These are phyloP conservation scores for Fragum whitleyi DNA, from an alignment of 2,888 invertebrate genomes.

Conservation along the genomic window DNA sequence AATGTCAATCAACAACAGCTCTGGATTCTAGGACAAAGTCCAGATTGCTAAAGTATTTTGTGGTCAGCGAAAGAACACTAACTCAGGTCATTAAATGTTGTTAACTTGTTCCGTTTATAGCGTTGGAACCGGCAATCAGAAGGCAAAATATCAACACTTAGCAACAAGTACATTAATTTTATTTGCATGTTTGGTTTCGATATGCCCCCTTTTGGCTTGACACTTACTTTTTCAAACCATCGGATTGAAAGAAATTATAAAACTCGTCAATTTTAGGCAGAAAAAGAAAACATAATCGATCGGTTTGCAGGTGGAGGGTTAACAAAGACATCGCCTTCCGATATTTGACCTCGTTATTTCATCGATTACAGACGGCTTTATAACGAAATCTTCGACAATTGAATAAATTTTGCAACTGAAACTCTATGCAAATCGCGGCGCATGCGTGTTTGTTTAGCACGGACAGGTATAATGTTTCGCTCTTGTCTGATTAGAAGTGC, in stretches of 20 bases:
- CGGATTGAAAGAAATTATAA: too few species aligned
- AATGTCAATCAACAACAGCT: conserved; percentile 22
- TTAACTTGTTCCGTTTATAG: not conserved
- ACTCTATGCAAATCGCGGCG: conserved; percentile 3
- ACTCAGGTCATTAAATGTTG: conserved; percentile 5
- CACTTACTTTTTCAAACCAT: too few species aligned
- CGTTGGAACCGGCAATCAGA: too few species aligned
- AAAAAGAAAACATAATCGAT: conserved; percentile 7
- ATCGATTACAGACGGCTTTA: conserved; percentile 6
- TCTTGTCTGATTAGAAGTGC: not conserved
- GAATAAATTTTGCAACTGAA: conserved; percentile 21
- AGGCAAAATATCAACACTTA: too few species aligned
- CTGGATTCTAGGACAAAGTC: conserved; percentile 5
- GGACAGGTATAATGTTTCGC: conserved; percentile 15
- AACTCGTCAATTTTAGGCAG: too few species aligned
- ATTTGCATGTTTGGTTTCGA: too few species aligned
- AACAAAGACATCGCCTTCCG: conserved; percentile 17
- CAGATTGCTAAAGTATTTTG: conserved; percentile 7
- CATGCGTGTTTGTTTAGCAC: conserved; percentile 11
- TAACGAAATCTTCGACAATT: conserved; percentile 2
- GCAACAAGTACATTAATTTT: too few species aligned
- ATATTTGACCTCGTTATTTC: conserved; percentile 12
- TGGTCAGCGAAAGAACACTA: conserved; percentile 11
- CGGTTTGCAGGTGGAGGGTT: conserved; percentile 15
- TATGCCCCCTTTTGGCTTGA: too few species aligned